Evolutionary conservation across 2,797 vertebrate genomes (phyloP).

Genomic region (Malacoctenus gilli): DNA sequence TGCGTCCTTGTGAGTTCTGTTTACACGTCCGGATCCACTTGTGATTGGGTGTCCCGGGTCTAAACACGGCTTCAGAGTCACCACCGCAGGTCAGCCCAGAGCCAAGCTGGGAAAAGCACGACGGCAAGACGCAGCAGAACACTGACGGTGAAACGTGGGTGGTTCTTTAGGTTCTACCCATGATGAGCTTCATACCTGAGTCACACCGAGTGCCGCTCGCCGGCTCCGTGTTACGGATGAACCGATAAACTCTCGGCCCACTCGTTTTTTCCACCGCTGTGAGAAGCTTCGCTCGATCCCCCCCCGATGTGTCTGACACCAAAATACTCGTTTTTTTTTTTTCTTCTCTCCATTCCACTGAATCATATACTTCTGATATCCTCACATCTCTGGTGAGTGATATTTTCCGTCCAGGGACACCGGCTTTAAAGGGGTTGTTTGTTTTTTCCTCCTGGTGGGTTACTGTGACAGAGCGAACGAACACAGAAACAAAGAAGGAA

Average conservation of each 20-base stretch:
- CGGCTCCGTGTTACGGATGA: no score
- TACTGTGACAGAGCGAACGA: constrained; percentile 42
- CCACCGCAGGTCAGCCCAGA: no score
- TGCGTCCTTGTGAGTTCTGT: constrained; percentile 52
- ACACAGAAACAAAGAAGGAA: constrained; percentile 18
- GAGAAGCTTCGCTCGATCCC: no score
- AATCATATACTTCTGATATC: constrained; percentile 48
- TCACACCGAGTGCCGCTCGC: no score
- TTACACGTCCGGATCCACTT: constrained; percentile 42
- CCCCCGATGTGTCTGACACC: no score
- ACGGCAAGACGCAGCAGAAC: no score
- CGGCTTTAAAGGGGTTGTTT: constrained; percentile 34
- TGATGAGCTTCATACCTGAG: no score
- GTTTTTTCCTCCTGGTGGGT: constrained; percentile 47
- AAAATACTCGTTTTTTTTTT: constrained; percentile 45
- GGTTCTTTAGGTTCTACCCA: no score
- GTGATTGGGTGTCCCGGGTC: constrained; percentile 45
- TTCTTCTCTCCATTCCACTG: constrained; percentile 43
- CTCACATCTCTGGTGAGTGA: constrained; percentile 58
- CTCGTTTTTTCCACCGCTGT: no score
- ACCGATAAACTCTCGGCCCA: no score
- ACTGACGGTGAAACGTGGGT: no score
- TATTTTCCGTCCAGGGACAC: constrained; percentile 63
- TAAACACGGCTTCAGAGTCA: no score
- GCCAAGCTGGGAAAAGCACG: constrained; percentile 28